phyloP scores from a whole-genome alignment of 2,797 vertebrate species.

The Meda fulgida region DNA sequence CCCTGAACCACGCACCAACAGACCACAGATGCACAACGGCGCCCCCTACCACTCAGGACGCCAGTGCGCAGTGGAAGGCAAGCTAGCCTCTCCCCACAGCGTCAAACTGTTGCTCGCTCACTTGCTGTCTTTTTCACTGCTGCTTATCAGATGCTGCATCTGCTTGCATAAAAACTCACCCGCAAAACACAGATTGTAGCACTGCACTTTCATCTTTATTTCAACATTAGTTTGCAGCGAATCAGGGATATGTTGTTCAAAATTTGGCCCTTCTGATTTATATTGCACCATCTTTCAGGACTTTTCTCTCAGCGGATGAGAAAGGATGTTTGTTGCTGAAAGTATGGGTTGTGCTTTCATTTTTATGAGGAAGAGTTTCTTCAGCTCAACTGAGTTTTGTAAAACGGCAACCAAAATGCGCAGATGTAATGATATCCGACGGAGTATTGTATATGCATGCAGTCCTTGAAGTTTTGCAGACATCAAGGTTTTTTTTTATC shows the following conservation, averaged over 20 bases:
- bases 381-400: background rate
- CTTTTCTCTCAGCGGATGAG: background rate
- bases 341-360: background rate
- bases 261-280: background rate
- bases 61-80: slow-evolving; percentile 99
- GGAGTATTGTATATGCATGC: background rate
- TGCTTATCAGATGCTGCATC: slow-evolving; percentile 65
- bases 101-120: slow-evolving; percentile 71
- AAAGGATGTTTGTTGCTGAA: background rate
- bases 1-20: slow-evolving; percentile 87
- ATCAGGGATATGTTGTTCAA: background rate
- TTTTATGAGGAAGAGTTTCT: background rate
- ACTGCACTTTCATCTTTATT: slow-evolving; percentile 35
- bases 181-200: slow-evolving; percentile 36
- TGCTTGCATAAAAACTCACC: slow-evolving; percentile 61
- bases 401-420: background rate
- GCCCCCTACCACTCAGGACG: slow-evolving; percentile 98
- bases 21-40: slow-evolving; percentile 96
- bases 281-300: background rate
- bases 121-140: slow-evolving; percentile 60
- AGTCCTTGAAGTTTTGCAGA: background rate
- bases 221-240: background rate
- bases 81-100: slow-evolving; percentile 80
- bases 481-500: background rate
- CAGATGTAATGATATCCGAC: background rate